Evolutionary conservation across 2,113 vertebrate species (phyloP), one percentile per base, ranked within the genome.

Genomic region (Salminus brasiliensis): DNA sequence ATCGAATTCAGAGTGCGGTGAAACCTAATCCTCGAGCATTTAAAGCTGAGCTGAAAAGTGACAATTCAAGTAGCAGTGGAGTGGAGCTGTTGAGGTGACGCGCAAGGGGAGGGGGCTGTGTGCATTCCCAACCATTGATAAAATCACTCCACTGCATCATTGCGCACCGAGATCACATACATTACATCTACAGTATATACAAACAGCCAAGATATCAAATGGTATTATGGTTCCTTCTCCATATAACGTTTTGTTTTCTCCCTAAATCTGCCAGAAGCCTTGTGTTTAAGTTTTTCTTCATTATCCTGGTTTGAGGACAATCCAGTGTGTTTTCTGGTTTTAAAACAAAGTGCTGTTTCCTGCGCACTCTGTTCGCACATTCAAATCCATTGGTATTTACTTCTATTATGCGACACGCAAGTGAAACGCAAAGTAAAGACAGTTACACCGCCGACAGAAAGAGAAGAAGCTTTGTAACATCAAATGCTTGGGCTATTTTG

Each of bases 311-410:
- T 73, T 85, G 85, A 88, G 87, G 87, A 89, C 86, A 80, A 75
- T 89, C 89, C 90, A 92, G 90, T 90, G 88, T 88, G 85, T 87
- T 86, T 90, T 68, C 16, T 21, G 15, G 16, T 80, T 91, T 88
- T 87, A 85, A 87, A 91, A 91, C 90, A 92, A 93, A 92, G 91
- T 90, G 91, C 88, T 85, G 87, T 79, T 86, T 88, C 82, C 72
- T 82, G 67, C 78, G 81, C 90, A 91, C 91, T 90, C 85, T 83
- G 89, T 90, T 91, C 83, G 79, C 88, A 93, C 91, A 93, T 92
- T 92, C 89, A 90, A 85, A 89, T 84, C 87, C 88, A 86, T 91
- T 80, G 74, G 65, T 60, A 67, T 59, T 32, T 30, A 72, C 72
- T 66, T 82, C 47, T 67, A 60, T 45, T 72, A 66, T 65, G 39